Evolutionary conservation across 2,113 vertebrate genomes (phyloP).

Genomic region (Bungarus multicinctus): DNA sequence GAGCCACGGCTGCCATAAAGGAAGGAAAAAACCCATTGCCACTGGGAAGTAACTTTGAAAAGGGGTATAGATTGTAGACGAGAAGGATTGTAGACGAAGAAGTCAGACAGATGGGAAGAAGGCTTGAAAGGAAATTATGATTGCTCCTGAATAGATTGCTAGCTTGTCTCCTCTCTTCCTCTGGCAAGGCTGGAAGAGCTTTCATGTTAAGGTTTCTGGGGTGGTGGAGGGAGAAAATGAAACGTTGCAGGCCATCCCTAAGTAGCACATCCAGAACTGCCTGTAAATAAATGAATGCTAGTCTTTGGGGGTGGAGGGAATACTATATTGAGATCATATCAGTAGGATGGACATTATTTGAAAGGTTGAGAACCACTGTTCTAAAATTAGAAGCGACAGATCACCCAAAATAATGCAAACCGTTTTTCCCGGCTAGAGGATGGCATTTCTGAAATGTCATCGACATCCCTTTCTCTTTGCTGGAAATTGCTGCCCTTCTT

Average conservation of each 20-base stretch:
- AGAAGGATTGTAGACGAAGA: not conserved
- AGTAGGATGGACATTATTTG: not conserved
- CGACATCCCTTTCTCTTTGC: slow-evolving; percentile 25
- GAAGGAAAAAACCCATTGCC: not conserved
- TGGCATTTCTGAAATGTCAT: slow-evolving; percentile 46
- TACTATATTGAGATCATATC: not conserved
- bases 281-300: not conserved
- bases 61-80: not conserved
- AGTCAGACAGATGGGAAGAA: not conserved
- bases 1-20: not conserved
- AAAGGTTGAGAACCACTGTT: not conserved
- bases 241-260: not conserved
- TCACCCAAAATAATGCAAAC: slow-evolving; percentile 16
- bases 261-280: not conserved
- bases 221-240: not conserved
- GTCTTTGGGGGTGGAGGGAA: not conserved
- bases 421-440: slow-evolving; percentile 26
- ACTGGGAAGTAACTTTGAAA: not conserved
- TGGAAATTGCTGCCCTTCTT: slow-evolving; percentile 47
- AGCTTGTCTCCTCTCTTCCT: not conserved
- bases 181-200: not conserved
- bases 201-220: not conserved
- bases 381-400: slow-evolving; percentile 32
- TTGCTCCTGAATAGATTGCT: not conserved
- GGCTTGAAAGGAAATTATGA: not conserved